phyloP scores from a whole-genome alignment of 2,888 invertebrate genomes.

The Phymatocera aterrima region DNA sequence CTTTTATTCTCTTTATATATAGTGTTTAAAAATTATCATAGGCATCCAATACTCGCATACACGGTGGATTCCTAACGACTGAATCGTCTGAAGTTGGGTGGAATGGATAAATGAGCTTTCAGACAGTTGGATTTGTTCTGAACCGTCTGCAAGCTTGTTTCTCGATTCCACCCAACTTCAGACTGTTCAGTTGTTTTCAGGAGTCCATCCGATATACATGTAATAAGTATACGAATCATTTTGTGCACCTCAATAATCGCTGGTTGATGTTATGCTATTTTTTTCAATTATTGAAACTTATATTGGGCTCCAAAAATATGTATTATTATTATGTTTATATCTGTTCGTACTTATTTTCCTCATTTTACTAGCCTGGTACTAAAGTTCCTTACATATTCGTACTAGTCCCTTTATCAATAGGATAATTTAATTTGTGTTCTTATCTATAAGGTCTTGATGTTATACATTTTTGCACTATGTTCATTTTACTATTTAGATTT shows the following conservation, averaged over 20 bases:
- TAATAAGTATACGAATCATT: not conserved
- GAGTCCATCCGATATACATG: not conserved
- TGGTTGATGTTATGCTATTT: not conserved
- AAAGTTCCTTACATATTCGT: not conserved
- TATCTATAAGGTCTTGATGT: not conserved
- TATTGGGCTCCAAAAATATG: not conserved
- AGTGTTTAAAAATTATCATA: too few relatives aligned
- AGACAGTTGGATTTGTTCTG: too few relatives aligned
- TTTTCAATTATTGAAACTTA: not conserved
- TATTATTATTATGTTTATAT: not conserved
- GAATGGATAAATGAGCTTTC: too few relatives aligned
- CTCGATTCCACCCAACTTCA: not conserved
- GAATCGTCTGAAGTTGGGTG: too few relatives aligned
- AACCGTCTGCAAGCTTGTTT: not conserved
- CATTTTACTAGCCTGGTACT: too few relatives aligned
- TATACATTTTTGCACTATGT: not conserved
- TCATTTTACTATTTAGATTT: not conserved
- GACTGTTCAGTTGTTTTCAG: not conserved
- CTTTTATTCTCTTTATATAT: too few relatives aligned
- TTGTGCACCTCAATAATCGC: not conserved
- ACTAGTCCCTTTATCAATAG: not conserved
- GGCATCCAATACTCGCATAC: too few relatives aligned
- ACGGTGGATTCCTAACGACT: too few relatives aligned
- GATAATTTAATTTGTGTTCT: not conserved
- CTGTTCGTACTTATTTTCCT: too few relatives aligned